A percentile compares a stretch with the other conserved stretches of the same genome.
Conservation (phyloP, 2,888 invertebrate genomes). For the Eurois occulta region DNA sequence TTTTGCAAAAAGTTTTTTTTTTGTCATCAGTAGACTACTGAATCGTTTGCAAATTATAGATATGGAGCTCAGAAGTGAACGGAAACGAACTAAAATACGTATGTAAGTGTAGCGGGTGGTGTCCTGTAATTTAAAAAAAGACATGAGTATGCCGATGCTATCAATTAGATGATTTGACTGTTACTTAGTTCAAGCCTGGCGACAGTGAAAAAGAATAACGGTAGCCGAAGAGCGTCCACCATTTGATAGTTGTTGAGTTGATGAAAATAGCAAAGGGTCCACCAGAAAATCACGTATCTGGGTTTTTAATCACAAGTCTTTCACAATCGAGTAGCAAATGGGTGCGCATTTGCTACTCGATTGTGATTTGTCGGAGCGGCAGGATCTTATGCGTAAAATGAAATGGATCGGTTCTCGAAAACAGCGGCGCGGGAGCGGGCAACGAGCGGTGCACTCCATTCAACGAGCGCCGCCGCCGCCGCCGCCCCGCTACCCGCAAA, state of each 20-base stretch:
- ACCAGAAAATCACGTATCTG: too few species aligned
- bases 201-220: background rate
- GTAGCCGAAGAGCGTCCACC: background rate
- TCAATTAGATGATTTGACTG: background rate
- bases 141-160: background rate
- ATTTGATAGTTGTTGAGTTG: background rate
- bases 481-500: too few species aligned
- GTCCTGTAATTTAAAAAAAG: background rate
- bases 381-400: too few species aligned
- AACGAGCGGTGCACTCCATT: too few species aligned
- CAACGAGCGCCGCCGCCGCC: too few species aligned
- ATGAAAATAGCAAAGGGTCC: too few species aligned
- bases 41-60: background rate
- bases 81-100: background rate
- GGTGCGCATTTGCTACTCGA: background rate
- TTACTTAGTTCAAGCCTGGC: background rate
- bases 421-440: too few species aligned
- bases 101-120: background rate
- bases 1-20: too few species aligned
- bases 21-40: background rate
- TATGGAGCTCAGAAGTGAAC: background rate
- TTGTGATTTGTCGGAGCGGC: too few species aligned
- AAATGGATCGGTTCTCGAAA: too few species aligned
- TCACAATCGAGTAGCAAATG: background rate
- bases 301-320: background rate